Base-by-base conservation (phyloP, 2,888 invertebrate genomes). In the Deilephila elpenor region DNA sequence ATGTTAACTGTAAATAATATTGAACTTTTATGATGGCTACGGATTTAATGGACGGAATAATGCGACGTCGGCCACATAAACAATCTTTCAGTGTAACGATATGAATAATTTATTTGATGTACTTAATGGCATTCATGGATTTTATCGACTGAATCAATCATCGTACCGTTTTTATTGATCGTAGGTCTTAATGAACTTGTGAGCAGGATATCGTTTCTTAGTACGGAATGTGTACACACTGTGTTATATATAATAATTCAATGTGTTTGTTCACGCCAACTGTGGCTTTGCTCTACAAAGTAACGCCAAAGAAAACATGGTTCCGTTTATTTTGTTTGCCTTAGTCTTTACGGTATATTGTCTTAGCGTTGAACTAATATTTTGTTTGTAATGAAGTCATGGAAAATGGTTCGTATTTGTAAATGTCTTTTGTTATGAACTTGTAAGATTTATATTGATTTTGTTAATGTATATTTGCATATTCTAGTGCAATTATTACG, bases 1-100 rank as follows among this genome's bases (percentile, higher is more conserved):
- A 74, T 72, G 62, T 72, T 71, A 51, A 60, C 64, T 70, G 19
- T 73, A 62, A 62, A 53, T 34, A 62, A 72, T 34, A 72, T 62
- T 20, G 61, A 61, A 72, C 67, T 51, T 67, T 64, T 67, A 67
- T 51, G 25, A 67, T 51, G 25, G 25, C 67, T 29, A 17, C 25
- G 67, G 67, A 67, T 51, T 67, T 67, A 67, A 51, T 67, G 67
- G 51, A 51, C 20, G 60, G 5, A 61, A 61, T 71, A 60, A 61
- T 61, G 51, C 71, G 60, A 72, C 56, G 34, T 34, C 44, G 34
- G 37, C 20, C 59, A 59, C 37, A 59, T 71, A 59, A 59, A 71
- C 59, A 71, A 59, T 37, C 20, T 67, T 44, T 44, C 67, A 25
- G 67, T 44, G 44, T 51, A 67, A 51, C 44, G 51, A 67, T 67